Conservation (phyloP, 2,113 vertebrate species). For the Halichoeres trimaculatus region DNA sequence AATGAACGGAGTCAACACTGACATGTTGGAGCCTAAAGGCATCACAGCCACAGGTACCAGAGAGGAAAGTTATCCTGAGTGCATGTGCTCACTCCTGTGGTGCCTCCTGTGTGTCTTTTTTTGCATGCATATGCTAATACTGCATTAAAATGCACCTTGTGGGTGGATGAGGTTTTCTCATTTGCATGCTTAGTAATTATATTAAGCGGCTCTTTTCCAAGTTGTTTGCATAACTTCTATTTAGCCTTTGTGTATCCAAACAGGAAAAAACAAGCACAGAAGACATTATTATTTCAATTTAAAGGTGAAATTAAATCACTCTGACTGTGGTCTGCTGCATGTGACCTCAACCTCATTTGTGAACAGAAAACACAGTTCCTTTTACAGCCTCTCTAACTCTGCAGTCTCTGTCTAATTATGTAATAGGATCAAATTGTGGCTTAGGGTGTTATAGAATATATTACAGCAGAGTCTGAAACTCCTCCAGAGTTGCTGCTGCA, state of each 20-base stretch:
- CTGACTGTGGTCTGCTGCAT: conserved; percentile 36
- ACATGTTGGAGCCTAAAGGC: conserved; percentile 18
- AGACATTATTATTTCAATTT: conserved; percentile 40
- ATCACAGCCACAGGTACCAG: conserved; percentile 36
- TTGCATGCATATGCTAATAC: conserved; percentile 60
- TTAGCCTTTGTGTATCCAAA: conserved; percentile 46
- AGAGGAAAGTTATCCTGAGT: conserved; percentile 2
- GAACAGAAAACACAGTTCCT: conserved; percentile 55
- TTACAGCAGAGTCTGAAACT: conserved; percentile 52
- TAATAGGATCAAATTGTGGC: conserved; percentile 68
- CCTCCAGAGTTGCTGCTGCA: conserved; percentile 37
- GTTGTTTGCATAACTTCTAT: conserved; percentile 45
- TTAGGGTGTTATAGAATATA: conserved; percentile 66
- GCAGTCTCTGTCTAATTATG: conserved; percentile 70
- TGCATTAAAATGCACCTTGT: conserved; percentile 56
- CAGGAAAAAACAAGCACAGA: conserved; percentile 29
- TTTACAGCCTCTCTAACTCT: conserved; percentile 55
- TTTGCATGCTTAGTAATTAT: conserved; percentile 59
- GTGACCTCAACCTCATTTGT: conserved; percentile 62
- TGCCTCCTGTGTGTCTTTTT: conserved; percentile 35
- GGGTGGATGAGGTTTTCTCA: conserved; percentile 55
- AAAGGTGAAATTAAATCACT: conserved; percentile 44
- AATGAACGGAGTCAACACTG: conserved; percentile 58
- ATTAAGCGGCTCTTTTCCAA: conserved; percentile 47
- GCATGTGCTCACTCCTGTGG: conserved; percentile 19